Conservation (phyloP, 2,797 vertebrate species). For the Petrocephalus sullivani region DNA sequence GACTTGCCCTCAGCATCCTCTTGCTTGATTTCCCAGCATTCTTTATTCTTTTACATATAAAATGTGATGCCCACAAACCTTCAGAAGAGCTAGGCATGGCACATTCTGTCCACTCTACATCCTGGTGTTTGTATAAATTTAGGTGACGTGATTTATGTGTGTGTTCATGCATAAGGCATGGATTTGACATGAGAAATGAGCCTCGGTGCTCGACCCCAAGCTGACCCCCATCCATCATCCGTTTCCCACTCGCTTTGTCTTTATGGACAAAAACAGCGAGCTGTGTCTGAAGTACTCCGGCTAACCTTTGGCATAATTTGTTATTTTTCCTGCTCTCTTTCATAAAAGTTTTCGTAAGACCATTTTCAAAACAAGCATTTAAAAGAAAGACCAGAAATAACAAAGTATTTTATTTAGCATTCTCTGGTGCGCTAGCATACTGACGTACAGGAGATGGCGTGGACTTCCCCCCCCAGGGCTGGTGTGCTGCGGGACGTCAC, state of each 20-base stretch:
- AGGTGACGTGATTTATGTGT: neutral
- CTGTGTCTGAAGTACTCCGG: neutral
- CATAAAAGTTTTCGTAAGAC: neutral
- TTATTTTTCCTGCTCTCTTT: neutral
- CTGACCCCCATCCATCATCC: neutral
- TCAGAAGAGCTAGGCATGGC: neutral
- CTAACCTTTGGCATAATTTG: neutral
- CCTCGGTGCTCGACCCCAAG: neutral
- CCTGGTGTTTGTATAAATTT: neutral
- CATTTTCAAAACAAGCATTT: neutral
- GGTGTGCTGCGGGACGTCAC: neutral
- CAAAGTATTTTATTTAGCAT: neutral
- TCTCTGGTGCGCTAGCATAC: neutral
- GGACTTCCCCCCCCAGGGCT: neutral
- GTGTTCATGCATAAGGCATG: neutral
- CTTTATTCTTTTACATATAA: neutral
- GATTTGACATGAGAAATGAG: constrained; percentile 3
- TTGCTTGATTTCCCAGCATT: neutral
- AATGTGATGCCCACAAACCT: neutral
- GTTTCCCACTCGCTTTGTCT: neutral
- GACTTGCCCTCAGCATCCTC: neutral
- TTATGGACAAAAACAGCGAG: neutral
- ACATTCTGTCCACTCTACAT: neutral
- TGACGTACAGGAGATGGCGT: neutral
- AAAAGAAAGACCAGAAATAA: neutral